phyloP scores from a whole-genome alignment of 2,888 invertebrate species.

The Cryptocephalus moraei region DNA sequence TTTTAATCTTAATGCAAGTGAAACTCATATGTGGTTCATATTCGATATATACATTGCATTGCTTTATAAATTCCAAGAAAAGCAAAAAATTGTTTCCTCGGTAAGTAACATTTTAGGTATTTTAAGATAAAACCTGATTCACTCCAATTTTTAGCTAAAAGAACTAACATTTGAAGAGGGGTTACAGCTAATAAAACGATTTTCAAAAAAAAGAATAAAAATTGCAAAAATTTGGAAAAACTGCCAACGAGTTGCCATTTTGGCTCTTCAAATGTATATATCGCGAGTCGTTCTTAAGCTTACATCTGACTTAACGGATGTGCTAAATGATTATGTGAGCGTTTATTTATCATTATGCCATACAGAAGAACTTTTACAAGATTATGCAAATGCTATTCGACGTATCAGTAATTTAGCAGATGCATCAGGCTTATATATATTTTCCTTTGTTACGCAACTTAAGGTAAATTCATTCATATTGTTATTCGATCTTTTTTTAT shows the following conservation, averaged over 20 bases:
- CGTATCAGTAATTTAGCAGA: conserved; percentile 44
- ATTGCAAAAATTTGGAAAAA: conserved; percentile 46
- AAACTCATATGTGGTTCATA: conserved; percentile 46
- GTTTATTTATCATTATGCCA: conserved; percentile 34
- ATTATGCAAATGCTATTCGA: conserved; percentile 30
- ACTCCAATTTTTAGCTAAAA: conserved; percentile 39
- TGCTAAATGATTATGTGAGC: conserved; percentile 32
- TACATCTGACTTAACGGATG: conserved; percentile 29
- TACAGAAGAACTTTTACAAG: conserved; percentile 24
- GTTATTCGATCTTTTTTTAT: not conserved
- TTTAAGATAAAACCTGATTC: conserved; percentile 1
- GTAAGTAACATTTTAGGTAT: conserved; percentile 25
- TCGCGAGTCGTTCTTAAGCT: conserved; percentile 46
- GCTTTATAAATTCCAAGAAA: conserved; percentile 46
- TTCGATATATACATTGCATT: conserved; percentile 51
- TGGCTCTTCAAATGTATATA: conserved; percentile 46
- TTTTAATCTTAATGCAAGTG: conserved; percentile 33
- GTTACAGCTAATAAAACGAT: conserved; percentile 44
- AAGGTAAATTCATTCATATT: conserved; percentile 19
- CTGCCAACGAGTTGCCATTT: conserved; percentile 44
- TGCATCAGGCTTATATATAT: conserved; percentile 59
- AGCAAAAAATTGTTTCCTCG: conserved; percentile 42
- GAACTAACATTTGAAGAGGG: conserved; percentile 45
- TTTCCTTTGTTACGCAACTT: conserved; percentile 44
- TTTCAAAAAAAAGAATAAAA: conserved; percentile 38